A percentile compares a stretch with the other conserved stretches of the same genome.
phyloP scores from a whole-genome alignment of 2,113 vertebrate genomes.

The Illadopsis cleaveri region DNA sequence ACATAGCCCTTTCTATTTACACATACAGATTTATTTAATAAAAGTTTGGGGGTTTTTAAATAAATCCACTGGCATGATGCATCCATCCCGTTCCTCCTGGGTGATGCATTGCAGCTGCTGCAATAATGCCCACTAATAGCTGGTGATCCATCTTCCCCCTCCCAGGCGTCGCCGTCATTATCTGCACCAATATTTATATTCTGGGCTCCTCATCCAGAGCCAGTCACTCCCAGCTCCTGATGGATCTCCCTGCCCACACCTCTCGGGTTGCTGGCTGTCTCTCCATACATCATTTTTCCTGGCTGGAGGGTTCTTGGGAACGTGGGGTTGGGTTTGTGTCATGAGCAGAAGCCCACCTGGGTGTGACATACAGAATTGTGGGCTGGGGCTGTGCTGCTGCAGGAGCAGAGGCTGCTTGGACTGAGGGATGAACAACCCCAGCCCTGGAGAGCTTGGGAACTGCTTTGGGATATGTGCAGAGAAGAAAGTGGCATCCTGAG shows the following conservation, averaged over 20 bases:
- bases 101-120: conserved; percentile 55
- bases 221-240: conserved; percentile 8
- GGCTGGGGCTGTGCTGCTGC: background rate
- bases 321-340: background rate
- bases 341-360: rapidly evolving
- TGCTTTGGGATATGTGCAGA: rapidly evolving
- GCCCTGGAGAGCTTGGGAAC: background rate
- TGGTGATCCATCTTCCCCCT: conserved; percentile 62
- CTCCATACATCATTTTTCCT: background rate
- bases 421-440: background rate
- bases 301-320: background rate
- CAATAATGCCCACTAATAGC: conserved; percentile 61
- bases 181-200: conserved; percentile 68
- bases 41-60: conserved; percentile 48
- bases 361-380: rapidly evolving
- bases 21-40: conserved; percentile 34
- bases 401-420: background rate
- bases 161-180: conserved; percentile 18
- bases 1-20: background rate
- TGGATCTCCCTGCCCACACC: background rate
- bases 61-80: conserved; percentile 15
- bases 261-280: background rate
- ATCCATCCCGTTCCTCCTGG: background rate
- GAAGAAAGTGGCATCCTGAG: background rate
- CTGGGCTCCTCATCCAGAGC: conserved; percentile 3